Evolutionary conservation across 2,113 vertebrate genomes (phyloP).

Genomic region (Vulpes ferrilata): DNA sequence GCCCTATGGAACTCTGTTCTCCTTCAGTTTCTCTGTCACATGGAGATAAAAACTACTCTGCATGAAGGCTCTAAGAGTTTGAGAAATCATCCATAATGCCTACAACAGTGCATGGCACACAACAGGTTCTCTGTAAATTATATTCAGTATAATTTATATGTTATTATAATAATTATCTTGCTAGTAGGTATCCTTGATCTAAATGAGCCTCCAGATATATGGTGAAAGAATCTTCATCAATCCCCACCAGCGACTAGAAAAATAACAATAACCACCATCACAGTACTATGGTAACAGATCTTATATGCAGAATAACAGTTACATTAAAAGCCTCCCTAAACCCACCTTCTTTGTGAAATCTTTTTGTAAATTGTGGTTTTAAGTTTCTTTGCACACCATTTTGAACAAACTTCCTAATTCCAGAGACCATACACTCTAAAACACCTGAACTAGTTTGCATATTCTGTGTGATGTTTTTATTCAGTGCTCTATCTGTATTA

Average conservation of each 20-base stretch:
- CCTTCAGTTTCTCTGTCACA: neutral
- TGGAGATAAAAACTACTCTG: neutral
- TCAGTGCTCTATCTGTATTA: neutral
- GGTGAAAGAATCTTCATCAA: neutral
- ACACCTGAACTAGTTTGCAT: slow-evolving; percentile 39
- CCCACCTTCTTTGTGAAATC: neutral
- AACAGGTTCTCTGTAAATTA: neutral
- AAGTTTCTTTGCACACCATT: slow-evolving; percentile 13
- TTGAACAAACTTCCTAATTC: slow-evolving; percentile 22
- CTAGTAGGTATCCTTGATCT: neutral
- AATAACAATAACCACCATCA: neutral
- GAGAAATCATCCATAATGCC: neutral
- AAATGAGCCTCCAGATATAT: neutral
- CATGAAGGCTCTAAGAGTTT: neutral
- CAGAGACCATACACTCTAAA: slow-evolving; percentile 36
- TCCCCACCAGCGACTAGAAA: neutral
- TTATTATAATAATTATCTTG: slow-evolving; percentile 29
- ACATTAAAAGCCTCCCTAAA: neutral
- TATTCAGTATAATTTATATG: neutral
- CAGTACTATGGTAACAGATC: neutral
- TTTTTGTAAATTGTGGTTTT: slow-evolving; percentile 32
- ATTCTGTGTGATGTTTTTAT: slow-evolving; percentile 50
- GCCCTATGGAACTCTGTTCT: neutral
- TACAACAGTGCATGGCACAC: neutral
- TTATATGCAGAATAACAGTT: neutral